phyloP scores from a whole-genome alignment of 1,140 invertebrate genomes.

The Neelides sp. region DNA sequence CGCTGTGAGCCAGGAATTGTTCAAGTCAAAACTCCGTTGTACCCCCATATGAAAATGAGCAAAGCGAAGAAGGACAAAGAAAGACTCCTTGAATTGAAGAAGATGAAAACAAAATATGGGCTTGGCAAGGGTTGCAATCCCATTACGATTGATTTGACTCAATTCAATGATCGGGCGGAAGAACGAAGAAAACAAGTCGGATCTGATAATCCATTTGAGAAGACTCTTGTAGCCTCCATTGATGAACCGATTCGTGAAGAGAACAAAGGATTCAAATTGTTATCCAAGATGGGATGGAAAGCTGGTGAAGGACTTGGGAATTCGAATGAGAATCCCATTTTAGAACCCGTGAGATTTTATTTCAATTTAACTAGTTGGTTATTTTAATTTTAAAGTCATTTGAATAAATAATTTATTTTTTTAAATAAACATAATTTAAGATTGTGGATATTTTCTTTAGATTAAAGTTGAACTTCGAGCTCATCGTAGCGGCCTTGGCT shows the following conservation, averaged over 20 bases:
- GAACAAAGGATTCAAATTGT: constrained; percentile 78
- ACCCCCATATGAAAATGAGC: too few relatives aligned
- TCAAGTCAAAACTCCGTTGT: constrained; percentile 33
- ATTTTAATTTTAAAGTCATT: constrained; percentile 2
- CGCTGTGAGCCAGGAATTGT: constrained; percentile 76
- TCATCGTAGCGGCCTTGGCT: too few relatives aligned
- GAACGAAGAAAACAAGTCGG: constrained; percentile 59
- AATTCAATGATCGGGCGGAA: constrained; percentile 67
- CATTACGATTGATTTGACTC: too few relatives aligned
- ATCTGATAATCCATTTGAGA: constrained; percentile 65
- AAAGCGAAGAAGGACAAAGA: constrained; percentile 9
- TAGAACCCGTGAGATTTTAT: constrained; percentile 59
- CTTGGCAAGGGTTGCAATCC: constrained; percentile 46
- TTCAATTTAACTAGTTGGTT: constrained; percentile 1
- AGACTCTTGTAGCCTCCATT: constrained; percentile 64
- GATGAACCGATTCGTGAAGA: constrained; percentile 56
- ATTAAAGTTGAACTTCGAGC: too few relatives aligned
- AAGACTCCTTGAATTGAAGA: constrained; percentile 50
- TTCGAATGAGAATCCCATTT: constrained; percentile 48
- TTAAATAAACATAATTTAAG: neutral
- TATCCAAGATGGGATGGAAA: constrained; percentile 86
- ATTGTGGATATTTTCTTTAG: too few relatives aligned
- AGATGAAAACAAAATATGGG: constrained; percentile 71
- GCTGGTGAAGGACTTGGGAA: constrained; percentile 73
- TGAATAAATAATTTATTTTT: neutral